phyloP scores from a whole-genome alignment of 1,140 invertebrate genomes.

The Coenobita brevimanus region DNA sequence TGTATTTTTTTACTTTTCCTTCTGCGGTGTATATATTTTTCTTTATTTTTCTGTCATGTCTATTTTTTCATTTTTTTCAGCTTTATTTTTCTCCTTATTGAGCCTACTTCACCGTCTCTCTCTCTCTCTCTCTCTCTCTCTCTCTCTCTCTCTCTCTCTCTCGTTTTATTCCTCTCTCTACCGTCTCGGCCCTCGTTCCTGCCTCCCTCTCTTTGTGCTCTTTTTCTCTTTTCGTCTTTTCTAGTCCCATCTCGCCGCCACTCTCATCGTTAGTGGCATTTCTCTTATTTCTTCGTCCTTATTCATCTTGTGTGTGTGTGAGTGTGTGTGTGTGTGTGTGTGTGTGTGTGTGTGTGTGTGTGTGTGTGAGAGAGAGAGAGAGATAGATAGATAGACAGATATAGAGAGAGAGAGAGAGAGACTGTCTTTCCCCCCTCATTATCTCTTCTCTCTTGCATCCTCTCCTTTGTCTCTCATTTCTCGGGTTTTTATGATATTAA shows the following conservation, averaged over 20 bases:
- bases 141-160: slow-evolving; percentile 25
- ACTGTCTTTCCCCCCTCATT: not conserved
- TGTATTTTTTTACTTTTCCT: too few relatives aligned
- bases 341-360: not conserved
- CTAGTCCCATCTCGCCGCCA: not conserved
- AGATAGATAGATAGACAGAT: too few relatives aligned
- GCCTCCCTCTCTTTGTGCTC: not conserved
- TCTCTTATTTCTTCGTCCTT: too few relatives aligned
- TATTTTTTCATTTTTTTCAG: not conserved
- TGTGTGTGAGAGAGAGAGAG: too few relatives aligned
- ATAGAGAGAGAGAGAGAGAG: too few relatives aligned
- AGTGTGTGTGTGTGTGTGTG: not conserved
- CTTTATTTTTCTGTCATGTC: too few relatives aligned
- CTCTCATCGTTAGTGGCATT: too few relatives aligned
- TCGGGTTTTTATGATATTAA: too few relatives aligned
- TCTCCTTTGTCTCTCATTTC: too few relatives aligned
- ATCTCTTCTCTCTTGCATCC: too few relatives aligned
- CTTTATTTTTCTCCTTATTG: not conserved
- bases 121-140: slow-evolving; percentile 29
- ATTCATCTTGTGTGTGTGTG: not conserved
- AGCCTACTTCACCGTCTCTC: not conserved
- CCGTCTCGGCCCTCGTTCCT: not conserved
- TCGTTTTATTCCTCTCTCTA: not conserved
- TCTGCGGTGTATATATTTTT: too few relatives aligned
- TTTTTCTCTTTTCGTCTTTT: too few relatives aligned